These are phyloP conservation scores for Scomber scombrus DNA, from an alignment of 2,113 vertebrate genomes.

Conservation along the genomic window DNA sequence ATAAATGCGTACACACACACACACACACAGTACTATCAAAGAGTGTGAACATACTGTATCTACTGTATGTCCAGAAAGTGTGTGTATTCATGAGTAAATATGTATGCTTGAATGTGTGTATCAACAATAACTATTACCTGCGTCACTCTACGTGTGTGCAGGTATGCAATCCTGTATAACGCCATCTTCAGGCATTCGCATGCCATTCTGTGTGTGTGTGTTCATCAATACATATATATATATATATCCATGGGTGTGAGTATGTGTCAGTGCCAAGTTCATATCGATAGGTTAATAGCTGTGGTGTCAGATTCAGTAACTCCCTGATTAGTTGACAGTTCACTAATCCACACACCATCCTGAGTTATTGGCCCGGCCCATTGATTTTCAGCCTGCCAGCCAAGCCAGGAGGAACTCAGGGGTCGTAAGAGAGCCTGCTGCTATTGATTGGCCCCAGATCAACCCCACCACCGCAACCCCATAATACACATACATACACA, in stretches of 20 bases:
- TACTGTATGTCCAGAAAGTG: not conserved
- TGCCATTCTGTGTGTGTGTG: constrained; percentile 11
- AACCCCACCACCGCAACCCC: constrained; percentile 70
- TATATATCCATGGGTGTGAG: constrained; percentile 45
- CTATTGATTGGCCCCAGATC: constrained; percentile 86
- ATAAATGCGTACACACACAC: no score
- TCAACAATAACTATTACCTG: not conserved
- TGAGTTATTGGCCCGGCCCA: constrained; percentile 84
- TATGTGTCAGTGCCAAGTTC: constrained; percentile 75
- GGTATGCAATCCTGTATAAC: not conserved
- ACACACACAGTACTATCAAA: no score
- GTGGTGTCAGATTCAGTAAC: constrained; percentile 85
- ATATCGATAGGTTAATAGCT: constrained; percentile 89
- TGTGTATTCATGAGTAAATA: not conserved
- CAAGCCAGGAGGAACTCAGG: constrained; percentile 76
- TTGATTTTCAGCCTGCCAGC: constrained; percentile 86
- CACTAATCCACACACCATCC: constrained; percentile 86
- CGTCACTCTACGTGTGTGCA: not conserved
- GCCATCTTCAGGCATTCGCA: not conserved
- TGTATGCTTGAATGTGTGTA: not conserved
- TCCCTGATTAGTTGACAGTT: constrained; percentile 88
- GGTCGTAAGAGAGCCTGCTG: constrained; percentile 80
- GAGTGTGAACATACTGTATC: not conserved
- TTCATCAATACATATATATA: constrained; percentile 58
- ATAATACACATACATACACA: constrained; percentile 28